Conservation (phyloP, 2,797 vertebrate species). For the Argyrosomus regius region DNA sequence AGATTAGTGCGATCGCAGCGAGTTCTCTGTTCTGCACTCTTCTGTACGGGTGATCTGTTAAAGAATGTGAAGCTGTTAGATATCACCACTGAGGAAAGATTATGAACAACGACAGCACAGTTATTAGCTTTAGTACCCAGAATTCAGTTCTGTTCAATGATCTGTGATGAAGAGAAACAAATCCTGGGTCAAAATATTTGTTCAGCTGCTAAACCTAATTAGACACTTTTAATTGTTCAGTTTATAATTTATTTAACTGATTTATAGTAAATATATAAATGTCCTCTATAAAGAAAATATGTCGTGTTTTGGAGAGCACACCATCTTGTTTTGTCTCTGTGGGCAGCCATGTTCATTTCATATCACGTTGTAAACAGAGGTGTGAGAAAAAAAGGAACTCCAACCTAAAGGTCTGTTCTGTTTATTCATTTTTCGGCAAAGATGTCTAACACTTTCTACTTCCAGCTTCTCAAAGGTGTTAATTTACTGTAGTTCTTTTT, state of each 20-base stretch:
- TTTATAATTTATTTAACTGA: neutral
- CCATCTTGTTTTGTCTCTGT: neutral
- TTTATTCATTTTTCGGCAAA: neutral
- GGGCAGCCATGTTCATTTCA: neutral
- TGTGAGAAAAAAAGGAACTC: neutral
- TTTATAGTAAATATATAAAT: neutral
- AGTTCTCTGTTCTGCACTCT: no score
- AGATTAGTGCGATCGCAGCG: neutral
- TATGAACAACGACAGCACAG: neutral
- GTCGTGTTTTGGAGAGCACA: neutral
- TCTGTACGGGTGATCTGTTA: neutral
- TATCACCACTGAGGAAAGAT: neutral
- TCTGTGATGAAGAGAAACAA: neutral
- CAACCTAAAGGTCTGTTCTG: neutral
- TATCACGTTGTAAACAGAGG: neutral
- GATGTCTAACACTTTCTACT: neutral
- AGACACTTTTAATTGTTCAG: neutral
- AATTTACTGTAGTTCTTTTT: neutral
- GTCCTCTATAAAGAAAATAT: neutral
- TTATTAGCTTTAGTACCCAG: neutral
- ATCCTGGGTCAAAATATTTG: neutral
- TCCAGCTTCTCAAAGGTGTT: no score
- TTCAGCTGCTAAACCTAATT: neutral
- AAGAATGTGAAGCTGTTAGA: neutral
- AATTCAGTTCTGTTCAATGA: neutral